Conservation (phyloP, 2,113 vertebrate genomes). For the Epinephelus cyanopodus region DNA sequence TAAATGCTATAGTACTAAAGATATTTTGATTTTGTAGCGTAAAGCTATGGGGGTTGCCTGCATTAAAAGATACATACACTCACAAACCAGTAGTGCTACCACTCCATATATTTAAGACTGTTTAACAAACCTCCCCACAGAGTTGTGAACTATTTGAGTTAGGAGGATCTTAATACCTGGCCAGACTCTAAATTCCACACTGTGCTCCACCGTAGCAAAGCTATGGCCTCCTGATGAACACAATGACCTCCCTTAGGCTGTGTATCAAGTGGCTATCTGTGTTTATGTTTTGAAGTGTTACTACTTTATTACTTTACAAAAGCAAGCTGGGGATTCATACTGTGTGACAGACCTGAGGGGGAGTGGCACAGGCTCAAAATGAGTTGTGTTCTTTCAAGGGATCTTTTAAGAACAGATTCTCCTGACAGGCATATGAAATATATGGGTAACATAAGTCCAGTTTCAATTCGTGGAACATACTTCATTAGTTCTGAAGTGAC, state of each 20-base stretch:
- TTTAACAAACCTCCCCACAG: neutral
- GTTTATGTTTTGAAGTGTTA: slow-evolving; percentile 21
- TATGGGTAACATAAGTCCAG: neutral
- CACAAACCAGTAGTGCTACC: neutral
- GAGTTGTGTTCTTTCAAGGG: neutral
- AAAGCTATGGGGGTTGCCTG: neutral
- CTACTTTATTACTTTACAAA: slow-evolving; percentile 13
- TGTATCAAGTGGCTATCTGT: neutral
- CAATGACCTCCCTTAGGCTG: neutral
- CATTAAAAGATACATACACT: neutral
- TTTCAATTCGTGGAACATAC: neutral
- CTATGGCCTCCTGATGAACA: slow-evolving; percentile 2
- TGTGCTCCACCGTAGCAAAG: neutral
- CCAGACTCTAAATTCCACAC: slow-evolving; percentile 10
- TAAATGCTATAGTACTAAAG: neutral
- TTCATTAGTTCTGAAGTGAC: neutral
- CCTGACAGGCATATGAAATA: too few relatives aligned
- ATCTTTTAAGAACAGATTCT: neutral
- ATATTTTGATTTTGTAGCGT: too few relatives aligned
- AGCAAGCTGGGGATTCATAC: slow-evolving; percentile 8
- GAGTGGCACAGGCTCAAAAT: neutral
- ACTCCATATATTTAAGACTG: neutral
- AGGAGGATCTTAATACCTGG: neutral
- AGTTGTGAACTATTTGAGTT: neutral
- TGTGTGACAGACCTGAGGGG: neutral